Conservation (phyloP, 2,113 vertebrate genomes). For the Pseudopodoces humilis region DNA sequence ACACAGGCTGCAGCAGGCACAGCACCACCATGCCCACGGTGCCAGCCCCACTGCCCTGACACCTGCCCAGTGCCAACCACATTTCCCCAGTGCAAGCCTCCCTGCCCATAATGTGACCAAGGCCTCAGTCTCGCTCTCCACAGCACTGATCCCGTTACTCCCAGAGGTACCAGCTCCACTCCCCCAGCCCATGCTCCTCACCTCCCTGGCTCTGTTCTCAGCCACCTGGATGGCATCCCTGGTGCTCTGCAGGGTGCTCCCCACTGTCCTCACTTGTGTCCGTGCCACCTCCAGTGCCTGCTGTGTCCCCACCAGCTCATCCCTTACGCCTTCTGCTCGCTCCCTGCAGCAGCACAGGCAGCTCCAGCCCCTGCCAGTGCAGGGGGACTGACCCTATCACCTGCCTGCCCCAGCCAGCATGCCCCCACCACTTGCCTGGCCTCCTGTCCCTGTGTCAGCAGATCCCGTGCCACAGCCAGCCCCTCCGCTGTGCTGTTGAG, state of each 20-base stretch:
- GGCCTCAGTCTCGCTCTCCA: background rate
- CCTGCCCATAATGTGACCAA: background rate
- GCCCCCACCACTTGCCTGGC: conserved; percentile 67
- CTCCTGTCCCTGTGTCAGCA: conserved; percentile 73
- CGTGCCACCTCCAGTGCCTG: conserved; percentile 54
- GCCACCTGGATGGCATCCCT: conserved; percentile 64
- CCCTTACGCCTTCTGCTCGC: conserved; percentile 68
- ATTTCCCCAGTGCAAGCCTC: background rate
- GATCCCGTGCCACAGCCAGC: conserved; percentile 68
- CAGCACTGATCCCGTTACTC: background rate
- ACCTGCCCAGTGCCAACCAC: rapidly evolving
- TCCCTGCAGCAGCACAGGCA: conserved; percentile 51
- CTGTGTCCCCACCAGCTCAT: conserved; percentile 55
- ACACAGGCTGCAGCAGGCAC: background rate
- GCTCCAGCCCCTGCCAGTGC: background rate
- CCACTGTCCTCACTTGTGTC: conserved; percentile 58
- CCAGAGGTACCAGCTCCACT: rapidly evolving
- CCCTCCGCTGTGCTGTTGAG: conserved; percentile 74
- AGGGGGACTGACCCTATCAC: background rate
- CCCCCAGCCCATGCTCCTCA: background rate
- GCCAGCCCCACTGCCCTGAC: background rate
- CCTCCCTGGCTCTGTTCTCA: conserved; percentile 54
- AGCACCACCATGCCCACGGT: rapidly evolving
- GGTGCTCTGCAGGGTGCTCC: conserved; percentile 55
- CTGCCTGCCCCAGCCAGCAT: background rate